Base-by-base conservation (phyloP, 1,140 invertebrate species). In the Pachypeltis micranthus region DNA sequence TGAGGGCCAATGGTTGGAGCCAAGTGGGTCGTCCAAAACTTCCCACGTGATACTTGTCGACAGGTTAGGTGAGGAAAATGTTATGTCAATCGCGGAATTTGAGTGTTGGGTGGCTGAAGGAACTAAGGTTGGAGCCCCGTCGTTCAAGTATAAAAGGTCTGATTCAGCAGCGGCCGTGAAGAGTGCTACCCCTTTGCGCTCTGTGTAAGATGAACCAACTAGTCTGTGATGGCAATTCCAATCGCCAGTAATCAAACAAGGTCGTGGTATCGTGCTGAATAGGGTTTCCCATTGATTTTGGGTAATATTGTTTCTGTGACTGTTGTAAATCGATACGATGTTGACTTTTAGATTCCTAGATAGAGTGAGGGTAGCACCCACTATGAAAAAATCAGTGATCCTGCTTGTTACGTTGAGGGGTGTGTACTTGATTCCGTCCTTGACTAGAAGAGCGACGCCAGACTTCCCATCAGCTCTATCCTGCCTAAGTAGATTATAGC, bases 91-190 rank as follows among this genome's bases (percentile, higher is more conserved):
- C 31, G 51, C 51, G 21, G 51, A 54, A 7, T 10, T 21, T 10
- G 16, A 10, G 4, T 10, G 16, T n/a, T 54, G 51, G 23, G 10
- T 54, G 23, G 23, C 23, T n/a, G n/a, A 19, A 4, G 16, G 16
- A 54, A 54, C 51, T 24, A 54, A 54, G 51, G 51, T 54, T 24
- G 51, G 51, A 54, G 51, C 4, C n/a, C 51, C 51, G 21, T 54
- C 51, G 23, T 54, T 54, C 21, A 54, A 21, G 21, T 54, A 54
- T 24, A 54, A 7, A n/a, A 54, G 23, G 21, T 54, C 51, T n/a
- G n/a, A 19, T 19, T 54, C 51, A 24, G 16, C n/a, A 54, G 51
- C 51, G 21, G 51, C 51, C 4, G 16, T n/a, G 10, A 54, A 19
- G 4, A 54, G 51, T n/a, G 16, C 4, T 54, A 19, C 51, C 23